Percentiles rank a stretch among this genome's conserved stretches.
phyloP scores from a whole-genome alignment of 1,140 invertebrate species.

The Brachionus manjavacas region DNA sequence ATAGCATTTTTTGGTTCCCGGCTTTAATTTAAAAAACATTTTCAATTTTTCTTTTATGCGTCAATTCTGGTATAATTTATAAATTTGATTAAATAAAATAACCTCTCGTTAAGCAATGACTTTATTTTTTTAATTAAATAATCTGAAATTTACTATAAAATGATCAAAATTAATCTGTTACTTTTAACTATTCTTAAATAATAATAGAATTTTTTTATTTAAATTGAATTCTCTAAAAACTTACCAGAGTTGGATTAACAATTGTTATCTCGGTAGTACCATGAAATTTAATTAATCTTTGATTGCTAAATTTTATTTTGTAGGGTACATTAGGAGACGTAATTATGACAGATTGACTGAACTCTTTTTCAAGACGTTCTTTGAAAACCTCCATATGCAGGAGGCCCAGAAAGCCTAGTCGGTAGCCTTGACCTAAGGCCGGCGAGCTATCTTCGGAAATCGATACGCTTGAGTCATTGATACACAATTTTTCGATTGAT shows the following conservation, averaged over 20 bases:
- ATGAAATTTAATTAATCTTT: slow-evolving; percentile 62
- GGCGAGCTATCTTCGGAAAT: slow-evolving; percentile 58
- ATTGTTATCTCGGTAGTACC: slow-evolving; percentile 68
- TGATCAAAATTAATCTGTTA: no score
- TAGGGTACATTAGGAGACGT: slow-evolving; percentile 92
- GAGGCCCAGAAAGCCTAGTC: slow-evolving; percentile 67
- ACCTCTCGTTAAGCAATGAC: no score
- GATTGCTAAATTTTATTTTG: slow-evolving; percentile 60
- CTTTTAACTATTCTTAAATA: neutral
- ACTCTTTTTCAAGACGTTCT: slow-evolving; percentile 87
- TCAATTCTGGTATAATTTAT: no score
- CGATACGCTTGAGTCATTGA: slow-evolving; percentile 89
- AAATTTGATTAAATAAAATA: no score
- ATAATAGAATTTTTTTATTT: neutral
- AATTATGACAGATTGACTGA: slow-evolving; percentile 77
- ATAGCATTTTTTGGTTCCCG: no score
- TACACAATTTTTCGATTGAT: slow-evolving; percentile 79
- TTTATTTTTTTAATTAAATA: no score
- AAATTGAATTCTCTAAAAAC: slow-evolving; percentile 24
- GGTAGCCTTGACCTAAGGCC: slow-evolving; percentile 86
- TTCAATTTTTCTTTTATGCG: no score
- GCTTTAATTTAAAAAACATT: no score
- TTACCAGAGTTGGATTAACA: slow-evolving; percentile 71
- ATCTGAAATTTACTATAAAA: no score
- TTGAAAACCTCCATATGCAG: slow-evolving; percentile 93